These are phyloP conservation scores for Manis crassicaudata DNA, from an alignment of 2,797 vertebrate species.

Conservation along the genomic window DNA sequence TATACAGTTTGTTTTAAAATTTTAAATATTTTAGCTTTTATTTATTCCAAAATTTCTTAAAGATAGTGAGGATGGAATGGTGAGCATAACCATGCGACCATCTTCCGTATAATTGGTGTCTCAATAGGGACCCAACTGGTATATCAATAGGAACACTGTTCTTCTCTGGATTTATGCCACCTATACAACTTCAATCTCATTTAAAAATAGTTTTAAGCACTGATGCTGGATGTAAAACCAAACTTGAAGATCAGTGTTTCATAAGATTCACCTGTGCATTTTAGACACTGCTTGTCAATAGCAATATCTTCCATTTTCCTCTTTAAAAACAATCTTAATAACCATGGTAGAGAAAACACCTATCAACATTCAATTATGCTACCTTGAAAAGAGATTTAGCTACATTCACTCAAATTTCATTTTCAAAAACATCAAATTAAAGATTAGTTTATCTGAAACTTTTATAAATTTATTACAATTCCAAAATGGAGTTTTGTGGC, in stretches of 20 bases:
- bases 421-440: not conserved
- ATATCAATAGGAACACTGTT: conserved; percentile 72
- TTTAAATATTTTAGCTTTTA: not conserved
- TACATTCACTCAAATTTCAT: not conserved
- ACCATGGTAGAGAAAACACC: not conserved
- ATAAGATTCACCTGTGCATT: conserved; percentile 54
- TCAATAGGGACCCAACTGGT: conserved; percentile 70
- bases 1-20: not conserved
- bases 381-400: not conserved
- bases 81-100: not conserved
- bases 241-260: conserved; percentile 66
- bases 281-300: conserved; percentile 24
- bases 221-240: conserved; percentile 64
- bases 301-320: conserved; percentile 53
- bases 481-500: not conserved
- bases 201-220: conserved; percentile 49
- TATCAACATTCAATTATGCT: not conserved
- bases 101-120: conserved; percentile 60
- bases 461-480: not conserved
- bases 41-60: not conserved
- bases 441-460: not conserved
- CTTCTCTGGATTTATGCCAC: conserved; percentile 74
- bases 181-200: conserved; percentile 72
- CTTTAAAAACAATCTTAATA: conserved; percentile 63
- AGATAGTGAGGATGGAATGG: not conserved